A percentile compares a stretch with the other conserved stretches of the same genome.
phyloP scores from a whole-genome alignment of 2,113 vertebrate species.

The Oncorhynchus masou region DNA sequence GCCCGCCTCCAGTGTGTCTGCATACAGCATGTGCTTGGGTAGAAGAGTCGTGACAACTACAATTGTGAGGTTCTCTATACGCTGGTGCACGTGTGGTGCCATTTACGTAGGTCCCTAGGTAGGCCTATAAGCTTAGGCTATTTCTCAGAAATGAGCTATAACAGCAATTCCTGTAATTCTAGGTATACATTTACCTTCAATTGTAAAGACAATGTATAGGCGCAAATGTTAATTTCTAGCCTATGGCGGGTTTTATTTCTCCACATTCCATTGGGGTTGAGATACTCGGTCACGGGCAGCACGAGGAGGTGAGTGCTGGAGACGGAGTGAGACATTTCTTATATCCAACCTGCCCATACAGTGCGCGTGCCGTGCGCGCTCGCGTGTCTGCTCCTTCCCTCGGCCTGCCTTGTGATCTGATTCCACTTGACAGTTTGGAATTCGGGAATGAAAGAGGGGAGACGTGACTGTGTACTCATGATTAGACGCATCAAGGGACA shows the following conservation, averaged over 20 bases:
- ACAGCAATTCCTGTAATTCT: too few species aligned
- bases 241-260: neutral
- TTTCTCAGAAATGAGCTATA: too few species aligned
- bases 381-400: neutral
- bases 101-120: too few species aligned
- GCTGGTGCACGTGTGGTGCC: neutral
- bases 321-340: neutral
- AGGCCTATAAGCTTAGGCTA: too few species aligned
- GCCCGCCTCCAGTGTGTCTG: neutral
- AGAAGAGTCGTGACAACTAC: neutral
- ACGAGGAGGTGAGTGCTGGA: neutral
- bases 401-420: neutral
- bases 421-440: conserved; percentile 13
- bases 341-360: neutral
- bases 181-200: too few species aligned
- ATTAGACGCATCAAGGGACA: conserved; percentile 11
- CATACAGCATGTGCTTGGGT: neutral
- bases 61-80: too few species aligned
- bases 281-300: neutral
- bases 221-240: neutral
- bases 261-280: neutral
- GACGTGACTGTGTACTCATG: conserved; percentile 2
- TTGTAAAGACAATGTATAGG: neutral
- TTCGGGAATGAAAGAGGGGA: conserved; percentile 8
- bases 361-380: neutral